phyloP scores from a whole-genome alignment of 1,140 invertebrate genomes.

The Tetranychus cinnabarinus region DNA sequence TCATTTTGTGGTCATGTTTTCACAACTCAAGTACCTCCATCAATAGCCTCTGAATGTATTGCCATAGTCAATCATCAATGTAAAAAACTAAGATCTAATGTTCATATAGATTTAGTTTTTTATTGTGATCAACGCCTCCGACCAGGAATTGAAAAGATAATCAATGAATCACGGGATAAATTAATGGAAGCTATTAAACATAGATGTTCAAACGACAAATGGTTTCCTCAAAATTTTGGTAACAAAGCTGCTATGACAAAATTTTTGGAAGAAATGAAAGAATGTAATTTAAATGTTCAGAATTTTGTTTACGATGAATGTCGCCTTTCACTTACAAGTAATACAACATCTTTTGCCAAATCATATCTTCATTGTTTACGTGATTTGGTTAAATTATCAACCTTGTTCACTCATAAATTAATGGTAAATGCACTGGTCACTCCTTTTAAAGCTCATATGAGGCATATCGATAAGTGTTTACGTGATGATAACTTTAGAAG shows the following conservation, averaged over 20 bases:
- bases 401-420: conserved; percentile 32
- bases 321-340: conserved; percentile 40
- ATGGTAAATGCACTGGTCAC: conserved; percentile 36
- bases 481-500: conserved; percentile 28
- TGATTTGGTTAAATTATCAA: conserved; percentile 39
- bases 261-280: conserved; percentile 31
- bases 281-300: conserved; percentile 28
- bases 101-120: conserved; percentile 58
- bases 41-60: conserved; percentile 64
- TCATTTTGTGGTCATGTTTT: conserved; percentile 74
- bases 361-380: conserved; percentile 36
- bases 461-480: conserved; percentile 33
- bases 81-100: conserved; percentile 14
- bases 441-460: conserved; percentile 38
- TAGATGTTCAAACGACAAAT: conserved; percentile 37
- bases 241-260: conserved; percentile 27
- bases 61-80: conserved; percentile 47
- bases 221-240: conserved; percentile 40
- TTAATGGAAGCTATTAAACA: conserved; percentile 44
- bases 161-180: conserved; percentile 44
- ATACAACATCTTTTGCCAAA: conserved; percentile 42
- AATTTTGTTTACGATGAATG: conserved; percentile 33
- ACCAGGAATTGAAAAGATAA: conserved; percentile 30
- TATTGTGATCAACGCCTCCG: conserved; percentile 52
- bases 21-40: conserved; percentile 57